Evolutionary conservation across 23 tunicate genomes (phyloP).

Genomic region (Styela clava): DNA sequence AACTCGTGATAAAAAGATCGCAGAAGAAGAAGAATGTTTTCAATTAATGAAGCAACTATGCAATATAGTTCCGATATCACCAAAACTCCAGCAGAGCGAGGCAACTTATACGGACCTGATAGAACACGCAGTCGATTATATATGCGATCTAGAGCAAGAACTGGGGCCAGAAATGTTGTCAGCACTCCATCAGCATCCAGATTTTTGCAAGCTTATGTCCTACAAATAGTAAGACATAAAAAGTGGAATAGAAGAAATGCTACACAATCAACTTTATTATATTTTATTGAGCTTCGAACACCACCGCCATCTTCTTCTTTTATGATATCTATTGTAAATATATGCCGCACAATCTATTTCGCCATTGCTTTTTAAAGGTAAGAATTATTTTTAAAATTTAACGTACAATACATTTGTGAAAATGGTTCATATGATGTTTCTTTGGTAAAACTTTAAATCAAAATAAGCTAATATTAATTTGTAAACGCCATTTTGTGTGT

Average conservation of each 20-base stretch:
- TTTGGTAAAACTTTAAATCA: too few species aligned
- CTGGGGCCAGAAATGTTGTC: slow-evolving; percentile 5
- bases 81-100: background rate
- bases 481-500: too few species aligned
- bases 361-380: background rate
- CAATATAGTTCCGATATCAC: background rate
- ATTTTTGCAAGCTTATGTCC: slow-evolving; percentile 3
- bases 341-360: background rate
- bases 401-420: too few species aligned
- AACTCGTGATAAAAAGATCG: background rate
- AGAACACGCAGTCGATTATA: slow-evolving; percentile 17
- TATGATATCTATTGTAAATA: background rate
- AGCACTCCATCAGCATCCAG: slow-evolving; percentile 13
- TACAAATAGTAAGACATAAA: background rate
- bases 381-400: too few species aligned
- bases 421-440: too few species aligned
- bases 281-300: background rate
- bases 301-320: background rate
- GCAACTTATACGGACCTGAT: background rate
- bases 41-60: background rate
- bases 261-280: background rate
- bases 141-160: slow-evolving; percentile 17
- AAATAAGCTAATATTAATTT: too few species aligned
- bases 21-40: background rate
- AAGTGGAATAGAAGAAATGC: background rate